phyloP scores from a whole-genome alignment of 2,888 invertebrate genomes.

The Perithous albicinctus region DNA sequence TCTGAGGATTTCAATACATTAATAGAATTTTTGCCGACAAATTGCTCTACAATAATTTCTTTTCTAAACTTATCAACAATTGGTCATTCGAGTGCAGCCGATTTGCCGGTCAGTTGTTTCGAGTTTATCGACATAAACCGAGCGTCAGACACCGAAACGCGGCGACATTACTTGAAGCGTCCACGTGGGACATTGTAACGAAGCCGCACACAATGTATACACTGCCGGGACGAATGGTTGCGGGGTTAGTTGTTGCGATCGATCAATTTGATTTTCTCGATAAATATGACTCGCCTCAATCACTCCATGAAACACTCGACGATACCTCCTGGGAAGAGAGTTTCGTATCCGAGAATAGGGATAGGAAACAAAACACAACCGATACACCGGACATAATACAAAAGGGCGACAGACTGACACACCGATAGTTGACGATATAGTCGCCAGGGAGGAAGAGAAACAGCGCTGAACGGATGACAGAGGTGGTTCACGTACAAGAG shows the following conservation, averaged over 20 bases:
- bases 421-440: slow-evolving; percentile 5
- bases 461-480: slow-evolving; percentile 27
- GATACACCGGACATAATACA: neutral
- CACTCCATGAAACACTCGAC: slow-evolving; percentile 24
- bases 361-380: neutral
- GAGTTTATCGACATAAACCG: slow-evolving; percentile 40
- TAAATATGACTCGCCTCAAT: slow-evolving; percentile 60
- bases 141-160: slow-evolving; percentile 9
- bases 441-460: slow-evolving; percentile 45
- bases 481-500: slow-evolving; percentile 62
- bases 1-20: no score
- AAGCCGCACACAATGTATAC: slow-evolving; percentile 16
- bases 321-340: slow-evolving; percentile 34
- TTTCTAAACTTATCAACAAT: slow-evolving; percentile 19
- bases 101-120: slow-evolving; percentile 34
- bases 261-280: slow-evolving; percentile 65
- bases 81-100: neutral
- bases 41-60: no score
- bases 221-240: slow-evolving; percentile 62
- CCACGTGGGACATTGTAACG: slow-evolving; percentile 17
- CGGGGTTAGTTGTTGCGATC: slow-evolving; percentile 61
- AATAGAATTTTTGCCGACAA: no score
- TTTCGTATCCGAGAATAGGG: slow-evolving; percentile 16
- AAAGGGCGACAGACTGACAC: slow-evolving; percentile 2
- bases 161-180: slow-evolving; percentile 3